Conservation (phyloP, 2,888 invertebrate species). For the Drosophila ustulata region DNA sequence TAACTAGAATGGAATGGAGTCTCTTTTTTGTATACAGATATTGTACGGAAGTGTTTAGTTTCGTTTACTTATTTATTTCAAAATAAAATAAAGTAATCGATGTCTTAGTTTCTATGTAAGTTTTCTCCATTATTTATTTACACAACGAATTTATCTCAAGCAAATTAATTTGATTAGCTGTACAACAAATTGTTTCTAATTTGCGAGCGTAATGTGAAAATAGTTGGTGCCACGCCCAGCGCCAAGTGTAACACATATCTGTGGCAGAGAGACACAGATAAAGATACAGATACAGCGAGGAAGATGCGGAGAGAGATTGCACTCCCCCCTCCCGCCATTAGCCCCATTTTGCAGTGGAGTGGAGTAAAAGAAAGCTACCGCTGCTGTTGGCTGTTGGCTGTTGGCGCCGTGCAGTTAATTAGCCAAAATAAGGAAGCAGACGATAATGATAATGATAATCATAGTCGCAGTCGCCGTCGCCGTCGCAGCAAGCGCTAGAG, state of each 20-base stretch:
- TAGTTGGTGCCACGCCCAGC: slow-evolving; percentile 38
- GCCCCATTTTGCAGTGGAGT: slow-evolving; percentile 46
- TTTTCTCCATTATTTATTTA: no score
- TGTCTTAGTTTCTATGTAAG: no score
- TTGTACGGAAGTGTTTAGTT: no score
- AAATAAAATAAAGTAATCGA: no score
- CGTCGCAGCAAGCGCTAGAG: slow-evolving; percentile 11
- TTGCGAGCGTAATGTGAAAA: slow-evolving; percentile 15
- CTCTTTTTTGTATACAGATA: no score
- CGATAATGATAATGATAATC: slow-evolving; percentile 64
- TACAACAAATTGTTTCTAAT: slow-evolving; percentile 21
- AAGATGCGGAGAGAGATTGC: background rate
- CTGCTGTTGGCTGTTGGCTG: slow-evolving; percentile 19
- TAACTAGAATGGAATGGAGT: no score
- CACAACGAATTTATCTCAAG: background rate
- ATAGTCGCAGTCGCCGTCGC: slow-evolving; percentile 29
- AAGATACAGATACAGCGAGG: background rate
- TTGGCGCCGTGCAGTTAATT: slow-evolving; percentile 63
- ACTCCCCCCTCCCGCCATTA: slow-evolving; percentile 48
- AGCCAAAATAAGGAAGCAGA: slow-evolving; percentile 76
- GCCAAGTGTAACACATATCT: slow-evolving; percentile 48
- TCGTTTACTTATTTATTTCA: no score
- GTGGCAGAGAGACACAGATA: slow-evolving; percentile 18
- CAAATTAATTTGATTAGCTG: slow-evolving; percentile 54
- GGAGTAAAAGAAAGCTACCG: slow-evolving; percentile 51